Base-by-base conservation (phyloP, 2,888 invertebrate genomes). In the Eulithis prunata region DNA sequence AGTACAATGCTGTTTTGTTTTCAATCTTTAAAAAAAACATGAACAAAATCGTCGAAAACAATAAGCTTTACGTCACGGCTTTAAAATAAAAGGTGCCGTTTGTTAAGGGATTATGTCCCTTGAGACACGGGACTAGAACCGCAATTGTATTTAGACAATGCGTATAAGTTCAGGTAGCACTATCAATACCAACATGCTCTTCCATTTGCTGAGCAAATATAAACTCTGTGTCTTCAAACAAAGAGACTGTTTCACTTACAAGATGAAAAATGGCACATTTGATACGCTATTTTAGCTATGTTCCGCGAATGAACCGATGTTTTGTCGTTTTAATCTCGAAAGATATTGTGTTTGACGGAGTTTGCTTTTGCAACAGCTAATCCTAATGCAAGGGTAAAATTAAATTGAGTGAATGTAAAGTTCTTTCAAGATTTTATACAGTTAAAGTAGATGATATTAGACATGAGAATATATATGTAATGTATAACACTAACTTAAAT, bases 41-140 rank as follows among this genome's bases (percentile, higher is more conserved):
- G 73, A 82, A 84, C 82, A 77, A 75, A 68, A 70, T 69, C 67
- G 54, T 63, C 76, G 76, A 78, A 79, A 83, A 85, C 83, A 85
- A 86, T 84, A 81, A 71, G 77, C 74, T 86, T 88, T 87, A 88
- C 87, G 88, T 89, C 88, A 90, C 84, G 78, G 83, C 76, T 82
- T 86, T 86, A 83, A 89, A 89, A 87, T 87, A 86, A 87, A 85
- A 87, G 84, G 82, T 81, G 81, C 78, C 86, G 85, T 87, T 87
- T 88, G 85, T 86, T 78, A 79, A 81, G 82, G 86, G 91, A 91
- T 91, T 90, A 90, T 71, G 74, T 85, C 82, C 85, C 83, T 79
- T 64, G 77, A 81, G 81, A 80, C 78, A 77, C 75, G 77, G 77
- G 79, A 76, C 79, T 75, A 75, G 78, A 78, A 85, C 84, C 86